phyloP scores from a whole-genome alignment of 2,113 vertebrate species.

The Natator depressus region DNA sequence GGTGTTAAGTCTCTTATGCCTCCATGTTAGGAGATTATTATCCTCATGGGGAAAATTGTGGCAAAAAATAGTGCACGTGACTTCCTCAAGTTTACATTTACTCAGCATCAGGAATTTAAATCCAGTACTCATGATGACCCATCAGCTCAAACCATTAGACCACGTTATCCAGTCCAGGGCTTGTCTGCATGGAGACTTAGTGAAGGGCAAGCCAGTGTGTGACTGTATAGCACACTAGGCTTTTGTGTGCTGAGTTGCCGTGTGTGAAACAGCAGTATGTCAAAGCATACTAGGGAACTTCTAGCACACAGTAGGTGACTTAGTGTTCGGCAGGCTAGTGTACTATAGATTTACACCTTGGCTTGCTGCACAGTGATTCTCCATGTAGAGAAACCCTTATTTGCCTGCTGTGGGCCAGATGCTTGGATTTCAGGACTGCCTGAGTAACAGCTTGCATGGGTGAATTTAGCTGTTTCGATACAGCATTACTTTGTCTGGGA shows the following conservation, averaged over 20 bases:
- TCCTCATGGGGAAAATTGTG: not conserved
- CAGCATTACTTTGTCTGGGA: slow-evolving; percentile 11
- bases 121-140: not conserved
- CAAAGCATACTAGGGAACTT: not conserved
- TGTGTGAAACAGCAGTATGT: not conserved
- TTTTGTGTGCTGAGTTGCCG: not conserved
- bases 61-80: not conserved
- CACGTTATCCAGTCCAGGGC: not conserved
- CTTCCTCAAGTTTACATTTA: not conserved
- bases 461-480: slow-evolving; percentile 1
- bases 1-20: not conserved
- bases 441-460: not conserved
- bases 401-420: not conserved
- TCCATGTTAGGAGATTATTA: not conserved
- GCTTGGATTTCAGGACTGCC: not conserved
- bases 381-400: not conserved
- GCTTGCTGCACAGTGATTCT: not conserved
- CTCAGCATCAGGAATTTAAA: not conserved
- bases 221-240: not conserved
- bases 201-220: not conserved
- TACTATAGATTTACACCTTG: not conserved
- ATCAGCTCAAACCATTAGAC: not conserved
- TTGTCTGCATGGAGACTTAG: not conserved
- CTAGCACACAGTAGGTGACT: not conserved
- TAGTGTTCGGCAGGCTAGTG: not conserved